These are phyloP conservation scores for Mobula hypostoma DNA, from an alignment of 2,113 vertebrate species.

Conservation along the genomic window DNA sequence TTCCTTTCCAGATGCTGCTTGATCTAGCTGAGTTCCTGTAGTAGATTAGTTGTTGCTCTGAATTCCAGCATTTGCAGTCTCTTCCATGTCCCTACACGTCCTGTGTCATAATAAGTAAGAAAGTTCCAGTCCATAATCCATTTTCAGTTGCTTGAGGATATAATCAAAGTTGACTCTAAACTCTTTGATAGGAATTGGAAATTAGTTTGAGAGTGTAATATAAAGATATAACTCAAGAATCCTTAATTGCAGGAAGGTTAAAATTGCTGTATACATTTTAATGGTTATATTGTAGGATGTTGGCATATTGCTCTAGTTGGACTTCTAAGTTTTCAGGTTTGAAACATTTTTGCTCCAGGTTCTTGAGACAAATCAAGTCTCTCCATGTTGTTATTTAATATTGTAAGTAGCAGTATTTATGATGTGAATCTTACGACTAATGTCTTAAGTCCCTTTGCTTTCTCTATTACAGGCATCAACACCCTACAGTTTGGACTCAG, in stretches of 20 bases:
- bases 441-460: neutral
- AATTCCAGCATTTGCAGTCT: too few species aligned
- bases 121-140: neutral
- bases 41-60: too few species aligned
- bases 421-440: slow-evolving; percentile 44
- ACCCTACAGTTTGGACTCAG: slow-evolving; percentile 77
- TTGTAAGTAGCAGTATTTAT: neutral
- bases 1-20: too few species aligned
- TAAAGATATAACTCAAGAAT: neutral
- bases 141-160: neutral
- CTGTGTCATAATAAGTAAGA: too few species aligned
- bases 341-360: neutral
- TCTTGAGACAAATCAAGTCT: neutral
- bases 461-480: slow-evolving; percentile 64
- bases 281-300: neutral
- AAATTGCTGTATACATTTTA: neutral
- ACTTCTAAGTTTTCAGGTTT: neutral
- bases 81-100: too few species aligned
- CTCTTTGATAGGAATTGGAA: neutral
- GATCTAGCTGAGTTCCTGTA: too few species aligned
- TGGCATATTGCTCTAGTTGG: neutral
- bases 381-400: neutral
- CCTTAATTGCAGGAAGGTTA: neutral
- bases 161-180: neutral
- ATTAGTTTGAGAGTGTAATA: too few species aligned